phyloP scores from a whole-genome alignment of 2,797 vertebrate species.

The Enteromius anoplus region DNA sequence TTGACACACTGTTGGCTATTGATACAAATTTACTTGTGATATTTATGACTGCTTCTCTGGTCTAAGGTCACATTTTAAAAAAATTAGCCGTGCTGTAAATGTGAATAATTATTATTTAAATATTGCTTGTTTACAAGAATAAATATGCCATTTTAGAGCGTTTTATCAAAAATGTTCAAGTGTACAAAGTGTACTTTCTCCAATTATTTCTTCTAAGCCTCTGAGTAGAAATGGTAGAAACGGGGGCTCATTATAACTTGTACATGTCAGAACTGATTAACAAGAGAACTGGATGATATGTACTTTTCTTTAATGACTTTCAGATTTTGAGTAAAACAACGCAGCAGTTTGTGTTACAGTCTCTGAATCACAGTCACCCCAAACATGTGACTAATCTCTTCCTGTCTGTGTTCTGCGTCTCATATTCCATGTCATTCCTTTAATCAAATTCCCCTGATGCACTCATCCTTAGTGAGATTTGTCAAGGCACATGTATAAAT shows the following conservation, averaged over 20 bases:
- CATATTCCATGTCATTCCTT: background rate
- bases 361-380: slow-evolving; percentile 20
- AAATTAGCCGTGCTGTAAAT: background rate
- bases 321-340: background rate
- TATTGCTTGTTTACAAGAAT: background rate
- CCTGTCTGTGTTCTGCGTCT: background rate
- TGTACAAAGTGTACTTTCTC: background rate
- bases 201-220: background rate
- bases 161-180: background rate
- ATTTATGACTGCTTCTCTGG: no score
- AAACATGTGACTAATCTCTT: slow-evolving; percentile 9
- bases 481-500: background rate
- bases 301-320: background rate
- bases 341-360: background rate
- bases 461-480: background rate
- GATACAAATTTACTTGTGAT: no score
- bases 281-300: background rate
- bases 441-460: background rate
- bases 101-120: background rate
- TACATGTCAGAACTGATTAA: background rate
- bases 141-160: background rate
- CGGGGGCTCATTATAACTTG: slow-evolving; percentile 14
- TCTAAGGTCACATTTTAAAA: no score
- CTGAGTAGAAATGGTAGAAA: background rate
- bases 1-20: no score